phyloP scores from a whole-genome alignment of 2,888 invertebrate species.

The Troglohyphantes excavatus region DNA sequence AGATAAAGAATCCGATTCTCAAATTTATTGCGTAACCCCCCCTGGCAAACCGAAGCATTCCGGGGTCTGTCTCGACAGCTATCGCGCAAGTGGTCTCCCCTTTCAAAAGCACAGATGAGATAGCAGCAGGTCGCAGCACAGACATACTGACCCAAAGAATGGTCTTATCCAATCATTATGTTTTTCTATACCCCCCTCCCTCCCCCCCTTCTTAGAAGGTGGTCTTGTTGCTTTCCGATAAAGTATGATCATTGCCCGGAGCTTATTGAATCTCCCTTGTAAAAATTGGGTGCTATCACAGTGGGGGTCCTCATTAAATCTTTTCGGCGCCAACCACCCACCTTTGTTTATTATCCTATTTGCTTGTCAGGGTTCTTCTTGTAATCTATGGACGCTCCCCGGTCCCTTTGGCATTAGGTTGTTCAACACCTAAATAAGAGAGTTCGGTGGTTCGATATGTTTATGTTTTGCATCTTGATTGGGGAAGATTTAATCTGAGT shows the following conservation, averaged over 20 bases:
- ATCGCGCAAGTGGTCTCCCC: slow-evolving; percentile 5
- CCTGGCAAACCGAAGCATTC: neutral
- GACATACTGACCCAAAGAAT: slow-evolving; percentile 34
- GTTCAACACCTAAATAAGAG: neutral
- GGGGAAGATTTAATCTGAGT: no score
- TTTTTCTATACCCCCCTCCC: no score
- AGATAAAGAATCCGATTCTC: neutral
- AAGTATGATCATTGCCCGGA: neutral
- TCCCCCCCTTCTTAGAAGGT: neutral
- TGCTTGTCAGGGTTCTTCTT: neutral
- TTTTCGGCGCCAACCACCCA: neutral
- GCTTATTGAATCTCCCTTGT: slow-evolving; percentile 6
- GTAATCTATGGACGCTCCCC: no score
- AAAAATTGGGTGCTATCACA: neutral
- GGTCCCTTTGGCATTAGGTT: neutral
- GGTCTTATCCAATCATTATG: neutral
- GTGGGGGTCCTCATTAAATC: neutral
- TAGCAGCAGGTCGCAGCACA: neutral
- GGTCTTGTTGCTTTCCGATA: neutral
- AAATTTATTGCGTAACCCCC: slow-evolving; percentile 57
- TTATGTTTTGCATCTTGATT: no score
- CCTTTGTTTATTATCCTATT: neutral
- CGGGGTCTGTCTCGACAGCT: slow-evolving; percentile 4
- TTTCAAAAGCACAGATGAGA: slow-evolving; percentile 2
- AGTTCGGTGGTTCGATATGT: neutral